These are phyloP conservation scores for Parnassius orleans DNA, from an alignment of 2,888 invertebrate species.

Conservation along the genomic window DNA sequence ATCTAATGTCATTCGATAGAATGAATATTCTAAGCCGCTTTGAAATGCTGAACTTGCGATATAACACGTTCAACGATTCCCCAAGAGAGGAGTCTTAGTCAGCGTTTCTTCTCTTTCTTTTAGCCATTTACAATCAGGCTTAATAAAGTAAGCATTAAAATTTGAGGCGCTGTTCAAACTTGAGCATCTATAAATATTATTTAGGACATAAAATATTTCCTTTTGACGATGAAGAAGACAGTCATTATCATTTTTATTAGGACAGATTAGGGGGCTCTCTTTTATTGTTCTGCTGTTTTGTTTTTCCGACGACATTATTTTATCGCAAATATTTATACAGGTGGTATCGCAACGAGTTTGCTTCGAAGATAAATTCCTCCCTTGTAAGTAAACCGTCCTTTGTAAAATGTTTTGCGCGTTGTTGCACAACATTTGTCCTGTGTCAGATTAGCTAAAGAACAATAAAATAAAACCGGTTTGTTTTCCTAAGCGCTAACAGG, in stretches of 20 bases:
- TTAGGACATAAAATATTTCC: constrained; percentile 23
- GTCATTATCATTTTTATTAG: constrained; percentile 38
- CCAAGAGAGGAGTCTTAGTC: constrained; percentile 29
- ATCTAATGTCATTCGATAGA: constrained; percentile 58
- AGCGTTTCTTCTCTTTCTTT: constrained; percentile 28
- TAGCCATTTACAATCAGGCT: constrained; percentile 18
- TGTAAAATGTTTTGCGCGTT: constrained; percentile 21
- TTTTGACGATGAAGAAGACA: constrained; percentile 27
- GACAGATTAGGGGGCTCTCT: constrained; percentile 34
- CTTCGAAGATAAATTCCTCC: constrained; percentile 22
- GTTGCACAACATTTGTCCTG: constrained; percentile 22
- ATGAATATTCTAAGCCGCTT: constrained; percentile 62
- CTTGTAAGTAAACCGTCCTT: constrained; percentile 17
- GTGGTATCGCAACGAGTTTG: constrained; percentile 17
- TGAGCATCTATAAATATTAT: constrained; percentile 29
- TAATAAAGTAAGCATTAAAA: constrained; percentile 14
- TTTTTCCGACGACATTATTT: constrained; percentile 28
- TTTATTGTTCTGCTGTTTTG: constrained; percentile 34
- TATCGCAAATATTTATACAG: constrained; percentile 19
- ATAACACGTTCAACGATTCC: constrained; percentile 23
- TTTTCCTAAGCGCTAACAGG: constrained; percentile 5
- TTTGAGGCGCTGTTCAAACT: constrained; percentile 7
- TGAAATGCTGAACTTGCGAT: constrained; percentile 35
- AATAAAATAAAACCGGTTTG: constrained; percentile 23
- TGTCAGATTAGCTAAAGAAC: constrained; percentile 23